These are phyloP conservation scores for Lycophotia porphyrea DNA, from an alignment of 2,888 invertebrate species.

Conservation along the genomic window DNA sequence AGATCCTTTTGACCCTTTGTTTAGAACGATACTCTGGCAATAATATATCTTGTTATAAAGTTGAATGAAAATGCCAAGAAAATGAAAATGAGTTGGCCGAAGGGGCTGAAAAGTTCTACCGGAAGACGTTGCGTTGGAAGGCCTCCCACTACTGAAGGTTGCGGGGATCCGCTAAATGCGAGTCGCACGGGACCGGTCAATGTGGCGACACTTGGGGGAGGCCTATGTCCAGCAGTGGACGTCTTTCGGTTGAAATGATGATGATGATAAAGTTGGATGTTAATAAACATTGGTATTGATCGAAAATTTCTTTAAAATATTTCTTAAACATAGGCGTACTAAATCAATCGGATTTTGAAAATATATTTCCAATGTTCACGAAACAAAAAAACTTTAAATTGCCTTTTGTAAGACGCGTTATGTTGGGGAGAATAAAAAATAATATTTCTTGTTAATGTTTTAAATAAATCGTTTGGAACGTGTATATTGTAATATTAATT, in stretches of 20 bases:
- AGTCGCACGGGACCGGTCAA: too few species aligned
- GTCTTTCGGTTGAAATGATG: too few species aligned
- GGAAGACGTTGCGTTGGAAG: too few species aligned
- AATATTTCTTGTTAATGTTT: constrained; percentile 49
- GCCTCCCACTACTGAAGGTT: too few species aligned
- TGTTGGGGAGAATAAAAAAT: constrained; percentile 18
- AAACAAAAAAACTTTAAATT: neutral
- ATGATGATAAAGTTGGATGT: neutral
- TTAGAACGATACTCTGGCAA: neutral
- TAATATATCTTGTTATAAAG: neutral
- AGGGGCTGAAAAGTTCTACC: too few species aligned
- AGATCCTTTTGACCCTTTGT: neutral
- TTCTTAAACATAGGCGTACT: neutral
- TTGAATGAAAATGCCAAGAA: too few species aligned
- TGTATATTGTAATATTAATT: constrained; percentile 25
- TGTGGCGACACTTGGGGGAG: too few species aligned
- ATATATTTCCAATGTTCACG: neutral
- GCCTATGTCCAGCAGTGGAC: too few species aligned
- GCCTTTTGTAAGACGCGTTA: constrained; percentile 22
- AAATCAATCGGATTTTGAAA: neutral
- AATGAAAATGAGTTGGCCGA: too few species aligned
- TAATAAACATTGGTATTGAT: neutral
- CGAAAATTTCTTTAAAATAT: neutral
- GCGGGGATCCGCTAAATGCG: too few species aligned
- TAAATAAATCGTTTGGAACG: constrained; percentile 33